phyloP scores from a whole-genome alignment of 2,888 invertebrate species.

The Watsonalla binaria region DNA sequence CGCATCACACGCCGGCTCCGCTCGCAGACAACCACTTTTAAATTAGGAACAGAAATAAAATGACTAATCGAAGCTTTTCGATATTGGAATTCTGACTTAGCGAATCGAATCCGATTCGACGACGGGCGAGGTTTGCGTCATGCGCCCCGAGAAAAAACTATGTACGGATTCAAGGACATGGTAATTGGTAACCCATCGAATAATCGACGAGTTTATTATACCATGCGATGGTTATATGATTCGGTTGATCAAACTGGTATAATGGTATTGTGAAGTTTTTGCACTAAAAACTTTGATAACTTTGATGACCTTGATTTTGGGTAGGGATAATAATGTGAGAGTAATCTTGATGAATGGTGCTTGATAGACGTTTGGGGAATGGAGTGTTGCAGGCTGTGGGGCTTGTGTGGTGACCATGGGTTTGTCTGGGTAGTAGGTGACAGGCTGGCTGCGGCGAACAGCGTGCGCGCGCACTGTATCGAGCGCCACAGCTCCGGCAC shows the following conservation, averaged over 20 bases:
- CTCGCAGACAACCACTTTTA: constrained; percentile 46
- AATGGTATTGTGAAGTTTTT: constrained; percentile 12
- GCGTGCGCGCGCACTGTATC: constrained; percentile 65
- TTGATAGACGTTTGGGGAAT: constrained; percentile 21
- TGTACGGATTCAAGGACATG: constrained; percentile 19
- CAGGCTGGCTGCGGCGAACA: constrained; percentile 26
- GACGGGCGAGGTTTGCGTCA: constrained; percentile 17
- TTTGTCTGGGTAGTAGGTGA: constrained; percentile 12
- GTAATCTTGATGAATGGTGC: constrained; percentile 24
- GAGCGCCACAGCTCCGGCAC: constrained; percentile 37
- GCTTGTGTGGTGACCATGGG: constrained; percentile 1
- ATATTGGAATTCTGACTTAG: constrained; percentile 43
- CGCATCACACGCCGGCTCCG: constrained; percentile 24
- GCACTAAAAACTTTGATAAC: constrained; percentile 3
- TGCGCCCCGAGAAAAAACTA: constrained; percentile 19
- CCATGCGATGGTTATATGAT: constrained; percentile 20
- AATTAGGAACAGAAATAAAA: constrained; percentile 62
- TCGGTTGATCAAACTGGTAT: constrained; percentile 11
- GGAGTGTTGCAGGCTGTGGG: constrained; percentile 9
- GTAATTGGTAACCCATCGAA: constrained; percentile 11
- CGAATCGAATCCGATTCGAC: constrained; percentile 36
- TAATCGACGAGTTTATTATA: constrained; percentile 19
- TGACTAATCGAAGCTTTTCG: constrained; percentile 42
- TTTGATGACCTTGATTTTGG: too few species aligned
- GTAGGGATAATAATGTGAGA: constrained; percentile 12